Evolutionary conservation across 2,113 vertebrate genomes (phyloP).

Genomic region (Copsychus sechellarum): DNA sequence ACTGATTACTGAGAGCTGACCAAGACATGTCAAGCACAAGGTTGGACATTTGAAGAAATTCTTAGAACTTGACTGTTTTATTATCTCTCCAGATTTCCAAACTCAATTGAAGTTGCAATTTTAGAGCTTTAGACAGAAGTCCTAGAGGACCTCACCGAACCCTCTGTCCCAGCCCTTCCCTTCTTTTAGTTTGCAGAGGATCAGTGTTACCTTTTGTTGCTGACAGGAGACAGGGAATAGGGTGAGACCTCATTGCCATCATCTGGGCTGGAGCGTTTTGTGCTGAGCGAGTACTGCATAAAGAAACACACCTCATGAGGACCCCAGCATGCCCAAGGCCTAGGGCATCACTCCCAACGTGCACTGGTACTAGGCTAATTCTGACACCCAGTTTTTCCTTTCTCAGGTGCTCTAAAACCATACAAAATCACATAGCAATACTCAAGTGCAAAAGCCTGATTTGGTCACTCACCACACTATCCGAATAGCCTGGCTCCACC

Average conservation of each 20-base stretch:
- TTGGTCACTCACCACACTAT: not conserved
- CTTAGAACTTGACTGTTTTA: not conserved
- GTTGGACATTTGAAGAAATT: not conserved
- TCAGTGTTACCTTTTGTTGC: conserved; percentile 92
- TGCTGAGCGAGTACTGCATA: conserved; percentile 89
- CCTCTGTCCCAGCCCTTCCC: not conserved
- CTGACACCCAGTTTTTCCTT: not conserved
- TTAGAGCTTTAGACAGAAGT: not conserved
- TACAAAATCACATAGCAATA: not conserved
- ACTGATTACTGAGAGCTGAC: not conserved
- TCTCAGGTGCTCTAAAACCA: not conserved
- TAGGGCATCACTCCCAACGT: not conserved
- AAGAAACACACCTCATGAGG: not conserved
- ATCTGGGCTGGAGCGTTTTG: conserved; percentile 90
- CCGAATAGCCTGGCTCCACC: not conserved
- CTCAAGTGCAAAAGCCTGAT: not conserved
- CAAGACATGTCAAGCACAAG: not conserved
- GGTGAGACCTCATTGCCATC: conserved; percentile 95
- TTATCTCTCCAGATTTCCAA: not conserved
- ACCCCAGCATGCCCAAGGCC: rapidly evolving
- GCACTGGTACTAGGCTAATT: not conserved
- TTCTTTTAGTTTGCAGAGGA: not conserved
- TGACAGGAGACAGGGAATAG: conserved; percentile 95
- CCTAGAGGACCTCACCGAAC: not conserved
- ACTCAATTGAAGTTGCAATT: not conserved